Base-by-base conservation (phyloP, 1,140 invertebrate species). In the Drosophila asahinai region DNA sequence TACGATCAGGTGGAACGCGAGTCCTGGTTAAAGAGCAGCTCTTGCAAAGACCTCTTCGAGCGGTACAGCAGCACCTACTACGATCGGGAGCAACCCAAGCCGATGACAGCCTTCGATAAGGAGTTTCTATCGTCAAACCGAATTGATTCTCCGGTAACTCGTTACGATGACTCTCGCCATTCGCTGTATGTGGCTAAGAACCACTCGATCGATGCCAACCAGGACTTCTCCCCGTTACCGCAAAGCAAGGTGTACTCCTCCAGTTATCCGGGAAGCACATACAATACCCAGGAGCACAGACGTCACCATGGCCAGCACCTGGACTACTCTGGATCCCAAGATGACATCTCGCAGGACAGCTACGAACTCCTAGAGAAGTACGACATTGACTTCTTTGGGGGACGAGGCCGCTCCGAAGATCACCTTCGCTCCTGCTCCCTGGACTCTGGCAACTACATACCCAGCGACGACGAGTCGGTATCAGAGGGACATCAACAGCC, bases 281-380 rank as follows among this genome's bases (percentile, higher is more conserved):
- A 95, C 71, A 95, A 87, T 48, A 86, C 82, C n/a, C 80, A 91
- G 36, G 87, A 92, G 45, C 94, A 93, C 87, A 92, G 95, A 94
- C 93, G 96, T 93, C 77, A 95, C 93, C 80, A 95, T 95, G 93
- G 96, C 93, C 93, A 94, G 52, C 89, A 94, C 78, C 80, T 94
- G 68, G 94, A 95, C 59, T 93, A 94, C 51, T 95, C 95, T 55
- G 96, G 96, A 36, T 97, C 96, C 2, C 97, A 97, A 91, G 97
- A 98, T 90, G 97, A 98, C 93, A 93, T 97, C 5, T 97, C 97
- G 12, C 97, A 97, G 92, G 97, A 97, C 93, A 97, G 97, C 76
- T 98, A 97, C 92, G 97, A 98, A 86, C 92, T 97, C 15, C 94
- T 97, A 47, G 97, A 98, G 92, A 95, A 96, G 76, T 95, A 95